phyloP scores from a whole-genome alignment of 2,888 invertebrate species.

The Hymenopus coronatus region DNA sequence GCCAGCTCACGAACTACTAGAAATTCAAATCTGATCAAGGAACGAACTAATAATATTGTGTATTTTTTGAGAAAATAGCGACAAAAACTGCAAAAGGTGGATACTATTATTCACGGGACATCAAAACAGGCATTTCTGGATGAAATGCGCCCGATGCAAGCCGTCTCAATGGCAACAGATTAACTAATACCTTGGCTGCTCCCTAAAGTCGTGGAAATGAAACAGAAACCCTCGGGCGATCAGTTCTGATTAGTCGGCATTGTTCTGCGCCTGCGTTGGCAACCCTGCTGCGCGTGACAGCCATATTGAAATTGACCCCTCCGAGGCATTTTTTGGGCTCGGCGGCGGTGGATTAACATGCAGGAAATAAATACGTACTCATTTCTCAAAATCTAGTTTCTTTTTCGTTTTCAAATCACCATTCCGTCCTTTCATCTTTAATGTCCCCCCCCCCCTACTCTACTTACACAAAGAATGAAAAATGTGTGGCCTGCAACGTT shows the following conservation, averaged over 20 bases:
- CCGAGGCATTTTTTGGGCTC: conserved; percentile 8
- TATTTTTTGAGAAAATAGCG: too few species aligned
- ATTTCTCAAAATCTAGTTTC: conserved; percentile 15
- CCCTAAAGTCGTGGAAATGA: not conserved
- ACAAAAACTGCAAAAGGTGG: too few species aligned
- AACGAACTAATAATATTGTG: too few species aligned
- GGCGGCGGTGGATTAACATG: conserved; percentile 11
- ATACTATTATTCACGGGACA: too few species aligned
- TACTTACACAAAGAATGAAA: not conserved
- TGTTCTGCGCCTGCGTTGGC: conserved; percentile 22
- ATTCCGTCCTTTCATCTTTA: not conserved
- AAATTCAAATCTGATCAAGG: too few species aligned
- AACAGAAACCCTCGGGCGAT: conserved; percentile 14
- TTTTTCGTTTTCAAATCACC: conserved; percentile 14
- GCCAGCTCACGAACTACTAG: too few species aligned
- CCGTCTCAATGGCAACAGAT: not conserved
- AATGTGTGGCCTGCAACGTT: not conserved
- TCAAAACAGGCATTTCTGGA: too few species aligned
- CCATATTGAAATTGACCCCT: conserved; percentile 30
- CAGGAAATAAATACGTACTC: conserved; percentile 17
- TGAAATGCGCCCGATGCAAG: too few species aligned
- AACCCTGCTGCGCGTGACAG: conserved; percentile 21
- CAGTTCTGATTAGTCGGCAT: conserved; percentile 18
- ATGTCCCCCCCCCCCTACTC: not conserved
- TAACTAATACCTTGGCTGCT: not conserved